Evolutionary conservation across 1,140 invertebrate genomes (phyloP).

Genomic region (Heliconius congener): DNA sequence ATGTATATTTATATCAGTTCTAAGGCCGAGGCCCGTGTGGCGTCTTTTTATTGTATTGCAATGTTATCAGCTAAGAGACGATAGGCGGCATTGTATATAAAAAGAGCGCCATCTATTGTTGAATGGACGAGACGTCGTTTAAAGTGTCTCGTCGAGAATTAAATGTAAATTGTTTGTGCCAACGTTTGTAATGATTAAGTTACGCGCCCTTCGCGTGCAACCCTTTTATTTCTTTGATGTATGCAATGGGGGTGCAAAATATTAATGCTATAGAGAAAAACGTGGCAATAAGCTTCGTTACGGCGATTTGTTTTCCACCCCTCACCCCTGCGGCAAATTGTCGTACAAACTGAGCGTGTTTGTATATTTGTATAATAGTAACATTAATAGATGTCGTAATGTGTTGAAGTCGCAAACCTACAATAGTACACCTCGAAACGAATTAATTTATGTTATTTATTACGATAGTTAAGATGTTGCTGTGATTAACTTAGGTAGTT

Average conservation of each 20-base stretch:
- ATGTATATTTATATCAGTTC: slow-evolving; percentile 38
- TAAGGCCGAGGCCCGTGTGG: slow-evolving; percentile 17
- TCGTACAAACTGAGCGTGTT: slow-evolving; percentile 67
- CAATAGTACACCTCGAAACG: slow-evolving; percentile 60
- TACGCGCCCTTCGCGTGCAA: slow-evolving; percentile 71
- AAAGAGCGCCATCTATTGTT: slow-evolving; percentile 71
- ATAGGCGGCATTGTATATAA: slow-evolving; percentile 62
- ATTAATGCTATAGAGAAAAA: slow-evolving; percentile 72
- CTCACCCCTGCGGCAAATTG: slow-evolving; percentile 65
- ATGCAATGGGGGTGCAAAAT: slow-evolving; percentile 72
- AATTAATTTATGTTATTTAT: slow-evolving; percentile 78
- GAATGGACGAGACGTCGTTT: slow-evolving; percentile 56
- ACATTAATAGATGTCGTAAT: slow-evolving; percentile 70
- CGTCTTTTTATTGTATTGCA: background rate
- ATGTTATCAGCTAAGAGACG: slow-evolving; percentile 50
- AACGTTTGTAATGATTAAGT: slow-evolving; percentile 78
- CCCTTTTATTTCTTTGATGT: slow-evolving; percentile 80
- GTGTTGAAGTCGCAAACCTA: slow-evolving; percentile 57
- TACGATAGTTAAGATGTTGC: slow-evolving; percentile 68
- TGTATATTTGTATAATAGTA: slow-evolving; percentile 73
- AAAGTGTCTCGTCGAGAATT: slow-evolving; percentile 48
- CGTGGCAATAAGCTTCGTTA: slow-evolving; percentile 74
- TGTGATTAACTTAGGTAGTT: slow-evolving; percentile 73
- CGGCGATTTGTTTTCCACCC: slow-evolving; percentile 70
- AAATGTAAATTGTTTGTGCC: slow-evolving; percentile 79